Percentiles rank a stretch among this genome's conserved stretches.
Evolutionary conservation across 2,113 vertebrate species (phyloP).

Genomic region (Dunckerocampus dactyliophorus): DNA sequence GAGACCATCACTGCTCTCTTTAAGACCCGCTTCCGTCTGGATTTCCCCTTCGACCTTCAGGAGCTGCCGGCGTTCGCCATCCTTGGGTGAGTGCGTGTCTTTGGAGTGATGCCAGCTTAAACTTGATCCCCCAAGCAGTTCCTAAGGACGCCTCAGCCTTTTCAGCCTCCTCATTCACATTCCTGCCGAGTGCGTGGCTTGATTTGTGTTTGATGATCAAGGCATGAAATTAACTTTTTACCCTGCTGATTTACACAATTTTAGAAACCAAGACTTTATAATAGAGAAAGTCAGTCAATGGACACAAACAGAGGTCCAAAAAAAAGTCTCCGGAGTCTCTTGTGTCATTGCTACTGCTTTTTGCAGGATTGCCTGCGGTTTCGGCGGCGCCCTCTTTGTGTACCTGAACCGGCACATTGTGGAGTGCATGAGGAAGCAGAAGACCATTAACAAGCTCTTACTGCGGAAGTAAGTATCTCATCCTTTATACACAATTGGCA

Average conservation of each 20-base stretch:
- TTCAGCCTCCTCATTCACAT: constrained; percentile 2
- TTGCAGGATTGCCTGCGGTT: constrained; percentile 89
- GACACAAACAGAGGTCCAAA: not conserved
- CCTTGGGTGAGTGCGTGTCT: constrained; percentile 81
- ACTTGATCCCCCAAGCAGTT: not conserved
- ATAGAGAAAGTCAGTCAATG: not conserved
- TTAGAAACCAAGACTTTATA: not conserved
- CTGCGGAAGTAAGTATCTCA: constrained; percentile 89
- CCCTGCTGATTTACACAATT: constrained; percentile 19
- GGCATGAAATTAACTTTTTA: constrained; percentile 49
- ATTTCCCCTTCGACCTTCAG: constrained; percentile 98
- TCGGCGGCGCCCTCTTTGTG: constrained; percentile 91
- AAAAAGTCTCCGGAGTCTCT: not conserved
- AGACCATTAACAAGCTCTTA: constrained; percentile 94
- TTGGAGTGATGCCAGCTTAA: constrained; percentile 3
- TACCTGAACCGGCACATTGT: constrained; percentile 97
- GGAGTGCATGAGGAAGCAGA: constrained; percentile 96
- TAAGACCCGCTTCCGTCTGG: constrained; percentile 97
- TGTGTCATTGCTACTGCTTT: constrained; percentile 10
- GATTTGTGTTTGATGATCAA: constrained; percentile 25
- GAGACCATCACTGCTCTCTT: constrained; percentile 98
- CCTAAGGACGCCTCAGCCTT: constrained; percentile 6
- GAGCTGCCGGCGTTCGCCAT: constrained; percentile 95
- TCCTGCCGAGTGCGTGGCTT: constrained; percentile 19
- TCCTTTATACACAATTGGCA: not conserved